A percentile compares a stretch with the other conserved stretches of the same genome.
These are phyloP conservation scores for Drosophila sp. DNA, from an alignment of 1,140 invertebrate genomes.

Conservation along the genomic window DNA sequence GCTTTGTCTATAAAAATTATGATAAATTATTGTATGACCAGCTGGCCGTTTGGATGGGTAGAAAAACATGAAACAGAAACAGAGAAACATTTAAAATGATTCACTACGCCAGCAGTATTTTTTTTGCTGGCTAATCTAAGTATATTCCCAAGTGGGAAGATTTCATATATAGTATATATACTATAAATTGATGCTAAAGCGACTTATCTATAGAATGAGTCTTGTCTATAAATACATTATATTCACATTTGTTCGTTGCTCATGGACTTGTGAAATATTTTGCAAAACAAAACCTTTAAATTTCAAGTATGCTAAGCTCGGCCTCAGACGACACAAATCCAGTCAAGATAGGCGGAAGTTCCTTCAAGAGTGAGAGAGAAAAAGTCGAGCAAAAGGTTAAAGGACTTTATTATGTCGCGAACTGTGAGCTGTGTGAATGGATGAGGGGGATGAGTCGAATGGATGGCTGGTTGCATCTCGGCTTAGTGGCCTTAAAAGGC, in stretches of 20 bases:
- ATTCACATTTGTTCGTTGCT: not conserved
- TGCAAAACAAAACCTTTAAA: constrained; percentile 29
- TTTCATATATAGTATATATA: constrained; percentile 2
- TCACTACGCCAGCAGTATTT: constrained; percentile 13
- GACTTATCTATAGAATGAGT: constrained; percentile 7
- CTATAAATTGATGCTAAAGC: not conserved
- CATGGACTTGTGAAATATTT: not conserved
- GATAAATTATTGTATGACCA: constrained; percentile 51
- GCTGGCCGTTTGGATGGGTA: constrained; percentile 34
- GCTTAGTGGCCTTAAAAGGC: constrained; percentile 29
- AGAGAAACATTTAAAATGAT: constrained; percentile 24
- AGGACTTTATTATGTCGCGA: constrained; percentile 58
- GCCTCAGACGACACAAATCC: constrained; percentile 22
- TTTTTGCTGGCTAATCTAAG: constrained; percentile 19
- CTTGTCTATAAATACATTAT: constrained; percentile 6
- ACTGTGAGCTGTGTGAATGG: not conserved
- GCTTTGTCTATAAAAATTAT: constrained; percentile 49
- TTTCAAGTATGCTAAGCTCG: constrained; percentile 36
- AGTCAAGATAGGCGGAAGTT: constrained; percentile 60
- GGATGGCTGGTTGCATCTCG: not conserved
- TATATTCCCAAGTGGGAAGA: constrained; percentile 26
- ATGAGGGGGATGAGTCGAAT: not conserved
- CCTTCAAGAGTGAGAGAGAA: constrained; percentile 35
- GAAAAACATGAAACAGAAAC: constrained; percentile 7
- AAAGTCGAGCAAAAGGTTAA: constrained; percentile 64